A percentile compares a stretch with the other conserved stretches of the same genome.
phyloP scores from a whole-genome alignment of 2,888 invertebrate genomes.

The Oxycera nigricornis region DNA sequence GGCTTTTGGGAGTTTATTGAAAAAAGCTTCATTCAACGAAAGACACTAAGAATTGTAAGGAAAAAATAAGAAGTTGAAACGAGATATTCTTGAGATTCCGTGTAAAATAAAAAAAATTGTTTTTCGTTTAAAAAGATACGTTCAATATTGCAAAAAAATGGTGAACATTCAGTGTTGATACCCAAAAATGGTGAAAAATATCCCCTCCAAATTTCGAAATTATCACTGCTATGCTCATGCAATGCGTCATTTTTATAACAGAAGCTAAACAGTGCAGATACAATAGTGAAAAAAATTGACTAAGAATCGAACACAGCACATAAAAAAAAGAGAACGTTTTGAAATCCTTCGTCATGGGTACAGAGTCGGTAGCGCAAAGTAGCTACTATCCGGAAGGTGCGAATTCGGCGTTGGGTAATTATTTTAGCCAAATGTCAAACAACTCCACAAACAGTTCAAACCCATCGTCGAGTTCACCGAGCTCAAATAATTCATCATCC shows the following conservation, averaged over 20 bases:
- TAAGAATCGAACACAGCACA: neutral
- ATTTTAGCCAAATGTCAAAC: conserved; percentile 52
- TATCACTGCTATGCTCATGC: neutral
- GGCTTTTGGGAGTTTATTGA: neutral
- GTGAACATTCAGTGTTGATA: neutral
- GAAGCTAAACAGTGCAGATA: conserved; percentile 10
- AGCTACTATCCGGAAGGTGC: conserved; percentile 59
- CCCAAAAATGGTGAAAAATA: neutral
- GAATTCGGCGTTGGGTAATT: conserved; percentile 55
- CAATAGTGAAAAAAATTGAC: neutral
- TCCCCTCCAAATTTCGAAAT: neutral
- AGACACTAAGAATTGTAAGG: conserved; percentile 10
- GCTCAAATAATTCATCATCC: conserved; percentile 17
- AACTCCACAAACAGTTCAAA: neutral
- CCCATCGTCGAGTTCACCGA: neutral
- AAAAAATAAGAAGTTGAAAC: neutral
- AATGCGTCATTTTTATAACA: conserved; percentile 16
- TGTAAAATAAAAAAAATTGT: neutral
- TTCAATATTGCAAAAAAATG: neutral
- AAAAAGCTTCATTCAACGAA: neutral
- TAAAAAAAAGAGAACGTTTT: too few species aligned
- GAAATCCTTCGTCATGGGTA: conserved; percentile 46
- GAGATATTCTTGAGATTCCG: neutral
- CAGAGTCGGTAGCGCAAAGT: conserved; percentile 53
- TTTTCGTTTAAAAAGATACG: neutral